phyloP scores from a whole-genome alignment of 2,888 invertebrate species.

The Sympetrum striolatum region DNA sequence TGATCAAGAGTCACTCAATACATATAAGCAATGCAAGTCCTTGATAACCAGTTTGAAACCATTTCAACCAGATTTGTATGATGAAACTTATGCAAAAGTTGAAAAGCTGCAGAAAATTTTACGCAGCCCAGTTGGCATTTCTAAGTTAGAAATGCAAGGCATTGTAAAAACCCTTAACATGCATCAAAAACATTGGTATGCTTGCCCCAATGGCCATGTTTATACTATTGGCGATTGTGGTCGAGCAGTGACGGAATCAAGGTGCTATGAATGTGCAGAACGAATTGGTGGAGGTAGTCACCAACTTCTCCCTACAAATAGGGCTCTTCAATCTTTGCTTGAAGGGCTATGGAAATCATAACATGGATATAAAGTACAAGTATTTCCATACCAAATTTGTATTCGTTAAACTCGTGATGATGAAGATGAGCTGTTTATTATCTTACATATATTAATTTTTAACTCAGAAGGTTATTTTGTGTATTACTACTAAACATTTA shows the following conservation, averaged over 20 bases:
- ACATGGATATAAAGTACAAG: not conserved
- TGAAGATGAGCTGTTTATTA: no score
- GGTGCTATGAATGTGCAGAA: slow-evolving; percentile 31
- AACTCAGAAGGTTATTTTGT: no score
- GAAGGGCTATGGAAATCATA: not conserved
- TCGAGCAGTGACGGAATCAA: not conserved
- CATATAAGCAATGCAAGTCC: not conserved
- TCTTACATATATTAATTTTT: no score
- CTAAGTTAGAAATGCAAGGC: slow-evolving; percentile 61
- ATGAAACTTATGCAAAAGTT: slow-evolving; percentile 52
- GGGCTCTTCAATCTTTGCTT: not conserved
- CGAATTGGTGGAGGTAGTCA: slow-evolving; percentile 1
- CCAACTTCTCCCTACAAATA: not conserved
- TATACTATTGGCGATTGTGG: slow-evolving; percentile 53
- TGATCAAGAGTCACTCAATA: not conserved
- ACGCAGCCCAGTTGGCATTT: not conserved
- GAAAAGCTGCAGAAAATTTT: not conserved
- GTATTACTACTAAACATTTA: no score
- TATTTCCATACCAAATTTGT: no score
- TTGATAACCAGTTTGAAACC: slow-evolving; percentile 58
- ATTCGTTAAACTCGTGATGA: no score
- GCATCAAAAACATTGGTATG: slow-evolving; percentile 71
- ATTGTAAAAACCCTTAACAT: slow-evolving; percentile 67
- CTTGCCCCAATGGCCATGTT: slow-evolving; percentile 73
- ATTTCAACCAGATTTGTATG: slow-evolving; percentile 60